Conservation (phyloP, 2,113 vertebrate species). For the Amia ocellicauda region DNA sequence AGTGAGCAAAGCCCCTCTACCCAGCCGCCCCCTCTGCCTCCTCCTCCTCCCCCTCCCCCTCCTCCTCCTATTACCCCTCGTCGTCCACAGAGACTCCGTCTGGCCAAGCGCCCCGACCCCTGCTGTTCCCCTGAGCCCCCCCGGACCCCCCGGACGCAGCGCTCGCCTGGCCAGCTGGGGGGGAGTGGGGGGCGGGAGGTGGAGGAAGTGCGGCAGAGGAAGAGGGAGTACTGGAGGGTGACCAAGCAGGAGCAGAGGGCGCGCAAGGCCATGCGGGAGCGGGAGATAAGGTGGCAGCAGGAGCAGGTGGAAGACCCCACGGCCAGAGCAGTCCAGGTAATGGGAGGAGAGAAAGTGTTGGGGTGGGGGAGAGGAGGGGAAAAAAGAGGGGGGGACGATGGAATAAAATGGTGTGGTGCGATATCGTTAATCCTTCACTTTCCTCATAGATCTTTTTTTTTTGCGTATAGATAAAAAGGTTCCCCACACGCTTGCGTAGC, state of each 20-base stretch:
- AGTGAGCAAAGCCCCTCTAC: constrained; percentile 6
- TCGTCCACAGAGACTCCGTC: constrained; percentile 25
- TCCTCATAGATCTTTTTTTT: too few relatives aligned
- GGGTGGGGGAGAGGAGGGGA: too few relatives aligned
- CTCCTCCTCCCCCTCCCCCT: not conserved
- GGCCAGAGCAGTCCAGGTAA: not conserved
- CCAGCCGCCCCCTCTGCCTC: constrained; percentile 15
- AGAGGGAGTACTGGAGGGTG: constrained; percentile 70
- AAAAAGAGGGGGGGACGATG: too few relatives aligned
- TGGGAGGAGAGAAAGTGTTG: too few relatives aligned
- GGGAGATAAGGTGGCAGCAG: not conserved
- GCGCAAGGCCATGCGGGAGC: not conserved
- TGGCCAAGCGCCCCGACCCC: constrained; percentile 21
- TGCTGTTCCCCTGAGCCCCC: constrained; percentile 35
- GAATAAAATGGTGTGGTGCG: too few relatives aligned
- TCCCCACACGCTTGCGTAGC: too few relatives aligned
- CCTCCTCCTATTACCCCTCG: constrained; percentile 13
- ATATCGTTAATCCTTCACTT: too few relatives aligned
- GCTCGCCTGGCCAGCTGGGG: not conserved
- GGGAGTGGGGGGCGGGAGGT: constrained; percentile 15
- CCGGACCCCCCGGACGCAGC: not conserved
- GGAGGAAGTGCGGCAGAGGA: constrained; percentile 49
- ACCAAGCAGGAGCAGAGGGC: constrained; percentile 48
- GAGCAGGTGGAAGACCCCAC: not conserved
- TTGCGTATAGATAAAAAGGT: too few relatives aligned